Evolutionary conservation across 2,113 vertebrate species (phyloP), one percentile per base, ranked within the genome.

Genomic region (Eidolon helvum): DNA sequence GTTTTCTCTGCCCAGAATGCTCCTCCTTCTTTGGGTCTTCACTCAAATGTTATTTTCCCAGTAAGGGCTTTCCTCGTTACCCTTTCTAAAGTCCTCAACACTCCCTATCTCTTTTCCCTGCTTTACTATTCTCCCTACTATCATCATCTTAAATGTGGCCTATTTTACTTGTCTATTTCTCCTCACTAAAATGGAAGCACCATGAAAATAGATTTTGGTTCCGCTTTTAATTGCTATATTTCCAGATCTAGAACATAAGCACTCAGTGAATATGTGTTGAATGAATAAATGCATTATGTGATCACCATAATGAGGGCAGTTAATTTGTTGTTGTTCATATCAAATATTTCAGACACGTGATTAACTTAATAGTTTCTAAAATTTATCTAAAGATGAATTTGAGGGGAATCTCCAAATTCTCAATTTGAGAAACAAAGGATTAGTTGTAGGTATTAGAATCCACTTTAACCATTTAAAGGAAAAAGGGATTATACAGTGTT

Each of bases 361-460:
- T 69, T 79, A 84, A 82, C 43, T 96, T 55, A 59, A 65, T 75
- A 65, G 30, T 89, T 92, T 94, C 53, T 71, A 87, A 94, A 91
- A 86, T 30, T 48, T 75, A 80, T 86, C 66, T 43, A 91, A 85
- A 66, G 55, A 79, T 93, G 57, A 87, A 24, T 35, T 93, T 89
- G 5, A 30, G 11, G 11, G 11, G 18, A 93, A 68, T 80, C 40
- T 5, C 45, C 48, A 84, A 35, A 63, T 80, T 85, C 59, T 94
- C 38, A 89, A 43, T 82, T 95, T 88, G 16, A 95, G 30, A 90
- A 63, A 57, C 33, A 55, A 93, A 95, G 63, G 68, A 92, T 19
- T 59, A 86, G 69, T 33, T 74, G 4, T 8, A n/a, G 26, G 84
- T 68, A 68, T n/a, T 0, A 65, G 30, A 53, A 84, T 68, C 38